Evolutionary conservation across 2,797 vertebrate genomes (phyloP).

Genomic region (Anableps anableps): DNA sequence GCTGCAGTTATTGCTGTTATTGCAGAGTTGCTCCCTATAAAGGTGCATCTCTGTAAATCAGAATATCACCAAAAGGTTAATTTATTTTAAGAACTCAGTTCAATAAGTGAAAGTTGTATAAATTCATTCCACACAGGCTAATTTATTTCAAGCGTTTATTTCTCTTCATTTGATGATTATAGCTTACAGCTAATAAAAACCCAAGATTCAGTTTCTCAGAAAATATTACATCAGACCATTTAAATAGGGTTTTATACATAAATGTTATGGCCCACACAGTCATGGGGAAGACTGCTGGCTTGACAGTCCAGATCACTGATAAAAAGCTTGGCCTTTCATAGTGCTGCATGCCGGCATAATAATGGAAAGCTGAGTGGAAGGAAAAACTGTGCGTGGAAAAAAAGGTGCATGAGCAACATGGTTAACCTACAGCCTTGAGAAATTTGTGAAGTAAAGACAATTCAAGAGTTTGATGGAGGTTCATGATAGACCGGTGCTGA

Average conservation of each 20-base stretch:
- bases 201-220: neutral
- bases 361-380: neutral
- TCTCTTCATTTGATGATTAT: neutral
- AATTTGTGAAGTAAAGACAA: neutral
- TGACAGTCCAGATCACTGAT: neutral
- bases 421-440: neutral
- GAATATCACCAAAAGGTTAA: neutral
- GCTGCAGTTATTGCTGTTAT: constrained; percentile 1
- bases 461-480: no score
- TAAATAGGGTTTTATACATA: neutral
- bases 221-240: neutral
- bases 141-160: neutral
- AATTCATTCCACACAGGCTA: neutral
- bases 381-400: neutral
- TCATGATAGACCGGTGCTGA: no score
- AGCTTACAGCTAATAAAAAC: neutral
- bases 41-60: neutral
- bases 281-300: neutral
- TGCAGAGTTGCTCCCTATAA: neutral
- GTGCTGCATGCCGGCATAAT: neutral
- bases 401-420: neutral
- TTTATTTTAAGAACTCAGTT: neutral
- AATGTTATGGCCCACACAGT: neutral
- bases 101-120: neutral
- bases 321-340: neutral